Base-by-base conservation (phyloP, 2,797 vertebrate genomes). In the Cephalopachus bancanus region DNA sequence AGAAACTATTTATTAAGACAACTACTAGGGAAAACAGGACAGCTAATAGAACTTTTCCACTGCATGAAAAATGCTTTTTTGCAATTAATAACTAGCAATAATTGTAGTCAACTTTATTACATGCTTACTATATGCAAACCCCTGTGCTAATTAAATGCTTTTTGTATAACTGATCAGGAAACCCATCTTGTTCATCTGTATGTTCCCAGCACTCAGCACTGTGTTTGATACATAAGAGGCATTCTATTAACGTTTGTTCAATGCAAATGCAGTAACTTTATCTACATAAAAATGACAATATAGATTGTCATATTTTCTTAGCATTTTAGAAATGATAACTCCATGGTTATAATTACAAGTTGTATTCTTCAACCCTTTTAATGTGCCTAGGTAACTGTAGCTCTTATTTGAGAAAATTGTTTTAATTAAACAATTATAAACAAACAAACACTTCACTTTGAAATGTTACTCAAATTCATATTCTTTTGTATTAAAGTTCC, bases 381-480 rank as follows among this genome's bases (percentile, higher is more conserved):
- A 57, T 91, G 85, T 62, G 4, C 20, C 67, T 81, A 60, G 49
- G 49, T 81, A 62, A 5, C 64, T 57, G 78, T 19, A 92, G 53
- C 88, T 90, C 19, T 91, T 51, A 19, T 65, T 93, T 91, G 62
- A 92, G 64, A 80, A 91, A 85, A 69, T 14, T 15, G 44, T 87
- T 89, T 97, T 84, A 6, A 26, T 83, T 90, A 55, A 95, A 74
- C 67, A 83, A 71, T 93, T 75, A 89, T 37, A 91, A 95, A 93
- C n/a, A 96, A 90, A 86, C 16, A 91, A 80, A 87, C 19, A 76
- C n/a, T 79, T 95, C 37, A 83, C 74, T 90, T 83, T 97, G 76
- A 93, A 97, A 80, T 89, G 7, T 91, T 94, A 83, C 85, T 80
- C 51, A 88, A 85, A 96, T 90, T 95, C 44, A 65, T 87, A 91